Conservation (phyloP, 2,888 invertebrate species). For the Pandemis corylana region DNA sequence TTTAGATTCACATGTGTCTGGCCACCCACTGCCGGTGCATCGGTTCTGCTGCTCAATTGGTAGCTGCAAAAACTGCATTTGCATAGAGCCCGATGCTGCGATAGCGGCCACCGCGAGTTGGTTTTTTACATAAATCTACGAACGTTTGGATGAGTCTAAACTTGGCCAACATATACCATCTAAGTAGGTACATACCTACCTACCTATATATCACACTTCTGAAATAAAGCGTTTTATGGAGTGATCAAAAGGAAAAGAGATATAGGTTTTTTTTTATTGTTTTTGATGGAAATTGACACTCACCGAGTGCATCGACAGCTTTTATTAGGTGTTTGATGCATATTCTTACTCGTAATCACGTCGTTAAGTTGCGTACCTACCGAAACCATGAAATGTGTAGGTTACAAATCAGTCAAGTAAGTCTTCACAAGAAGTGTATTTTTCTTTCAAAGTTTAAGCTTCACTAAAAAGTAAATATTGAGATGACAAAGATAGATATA, state of each 20-base stretch:
- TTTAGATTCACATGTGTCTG: constrained; percentile 45
- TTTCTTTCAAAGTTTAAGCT: no score
- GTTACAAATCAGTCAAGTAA: no score
- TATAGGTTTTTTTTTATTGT: not conserved
- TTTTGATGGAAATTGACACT: not conserved
- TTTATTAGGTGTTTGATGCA: not conserved
- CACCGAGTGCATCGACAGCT: not conserved
- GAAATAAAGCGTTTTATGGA: not conserved
- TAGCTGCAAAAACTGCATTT: constrained; percentile 83
- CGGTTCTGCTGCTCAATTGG: constrained; percentile 75
- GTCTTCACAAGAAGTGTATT: no score
- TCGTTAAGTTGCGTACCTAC: no score
- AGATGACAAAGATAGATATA: no score
- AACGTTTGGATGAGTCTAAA: constrained; percentile 53
- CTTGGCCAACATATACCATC: not conserved
- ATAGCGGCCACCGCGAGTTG: constrained; percentile 71
- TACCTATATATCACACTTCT: not conserved
- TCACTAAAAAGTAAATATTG: no score
- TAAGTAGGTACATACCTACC: not conserved
- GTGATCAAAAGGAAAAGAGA: no score
- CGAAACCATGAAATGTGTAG: no score
- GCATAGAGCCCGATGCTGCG: constrained; percentile 79
- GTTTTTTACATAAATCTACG: constrained; percentile 49
- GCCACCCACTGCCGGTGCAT: constrained; percentile 71
- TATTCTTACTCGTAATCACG: not conserved